Evolutionary conservation across 2,888 invertebrate genomes (phyloP), one percentile per base, ranked within the genome.

Genomic region (Lepidonotus clava): DNA sequence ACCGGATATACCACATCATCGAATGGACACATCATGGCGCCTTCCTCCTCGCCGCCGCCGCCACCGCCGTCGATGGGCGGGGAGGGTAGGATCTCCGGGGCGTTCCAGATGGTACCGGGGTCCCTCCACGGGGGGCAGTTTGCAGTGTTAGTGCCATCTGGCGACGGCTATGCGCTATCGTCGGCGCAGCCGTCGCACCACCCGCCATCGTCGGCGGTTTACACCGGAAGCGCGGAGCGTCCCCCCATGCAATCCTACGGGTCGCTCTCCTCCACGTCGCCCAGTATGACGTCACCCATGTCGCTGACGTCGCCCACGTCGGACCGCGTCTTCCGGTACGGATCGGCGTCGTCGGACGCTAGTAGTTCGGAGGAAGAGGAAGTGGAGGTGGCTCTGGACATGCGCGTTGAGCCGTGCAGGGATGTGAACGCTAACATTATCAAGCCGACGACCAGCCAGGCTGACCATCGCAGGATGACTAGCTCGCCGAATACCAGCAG

Each of bases 301-400:
- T 80, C 80, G 14, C 28, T 80, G 32, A 80, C 80, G 32, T 76
- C 76, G 38, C 76, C 76, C 38, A 76, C 76, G 38, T 80, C 80
- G 18, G 80, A 80, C 51, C 24, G 32, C 51, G 80, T 80, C 51
- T 80, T 80, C 80, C 41, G 28, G 32, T 80, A 46, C 46, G 80
- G 80, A 11, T 80, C 80, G 0, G 51, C 41, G 21, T 40, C 80
- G 18, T 41, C 18, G 1, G 24, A 5, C 8, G 32, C 18, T 0
- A 80, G 80, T 28, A 32, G 32, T 28, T 24, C 24, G 11, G 66
- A 66, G 1, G 80, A 80, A 11, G 80, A 80, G 46, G 80, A 46
- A 41, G 28, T 80, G 8, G 80, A 80, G 11, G 80, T 80, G 80
- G 80, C 80, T 28, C 11, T 80, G 28, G 80, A 80, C 80, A 80